Evolutionary conservation across 1,140 invertebrate species (phyloP), one percentile per base, ranked within the genome.

Genomic region (Achatina immaculata): DNA sequence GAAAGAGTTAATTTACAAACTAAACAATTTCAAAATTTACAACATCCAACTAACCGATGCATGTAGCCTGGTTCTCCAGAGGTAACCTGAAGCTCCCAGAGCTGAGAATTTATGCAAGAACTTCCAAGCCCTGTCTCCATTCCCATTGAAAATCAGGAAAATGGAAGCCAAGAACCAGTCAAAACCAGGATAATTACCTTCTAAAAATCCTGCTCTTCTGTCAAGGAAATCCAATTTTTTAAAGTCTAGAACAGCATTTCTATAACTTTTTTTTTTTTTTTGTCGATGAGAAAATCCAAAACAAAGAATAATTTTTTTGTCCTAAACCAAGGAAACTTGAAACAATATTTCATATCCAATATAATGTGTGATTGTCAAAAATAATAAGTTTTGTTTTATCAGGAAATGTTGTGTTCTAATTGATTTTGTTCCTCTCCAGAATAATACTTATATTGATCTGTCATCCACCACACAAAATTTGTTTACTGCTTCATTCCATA

Each of bases 161-260:
- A 91, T 84, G 0, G 90, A 89, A 14, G 90, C 87, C 16, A 86
- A 85, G 85, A 92, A 91, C 91, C 91, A 92, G 77, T 92, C 91
- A 85, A 90, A 91, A 3, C 90, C 90, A 11, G 86, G 85, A 66
- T 90, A 91, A n/a, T 75, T 83, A 28, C 85, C 84, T 45, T 87
- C 78, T 40, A 89, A 80, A 45, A 82, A 88, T 45, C 83, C 89
- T 90, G 75, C 48, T 38, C 77, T 21, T 78, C 34, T 36, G 82
- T 87, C 78, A 88, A 88, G 87, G 85, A 82, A 66, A 40, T 42
- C 24, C 28, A 42, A 24, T 51, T 51, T 14, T 51, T 51, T 11
- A 14, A 51, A 51, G 48, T 51, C 48, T 24, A 14, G 48, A 51
- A 51, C 11, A 51, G 11, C 11, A 51, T 51, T 11, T 14, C 24